Evolutionary conservation across 2,888 invertebrate species (phyloP), one percentile per base, ranked within the genome.

Genomic region (Nomada ferruginata): DNA sequence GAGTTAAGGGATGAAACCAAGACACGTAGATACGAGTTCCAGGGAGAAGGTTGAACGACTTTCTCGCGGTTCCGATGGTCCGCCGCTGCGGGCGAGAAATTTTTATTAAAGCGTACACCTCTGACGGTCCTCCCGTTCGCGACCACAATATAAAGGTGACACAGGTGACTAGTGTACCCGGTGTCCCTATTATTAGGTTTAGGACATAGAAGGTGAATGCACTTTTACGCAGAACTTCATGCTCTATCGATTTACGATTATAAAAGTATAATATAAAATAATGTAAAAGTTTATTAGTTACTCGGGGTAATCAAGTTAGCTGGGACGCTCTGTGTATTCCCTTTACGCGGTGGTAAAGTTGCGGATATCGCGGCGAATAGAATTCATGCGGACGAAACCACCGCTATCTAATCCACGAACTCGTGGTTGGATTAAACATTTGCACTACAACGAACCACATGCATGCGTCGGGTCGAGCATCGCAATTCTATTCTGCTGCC

Each of bases 1-100:
- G n/a, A 44, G 50, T 53, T 57, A 74, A 74, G 77, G 76, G 73
- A 83, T 73, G 81, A 83, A 77, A 77, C 65, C 66, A 59, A 47
- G 61, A 60, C 66, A 59, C 59, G 74, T 50, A 65, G 57, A 80
- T 80, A 66, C 68, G 75, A 81, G 79, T 79, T 65, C 63, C 29
- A 18, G 42, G n/a, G 11, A 44, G 23, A 78, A 66, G 73, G 66
- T 53, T 53, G 55, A 66, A 73, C 65, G 61, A 55, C 29, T 73
- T 66, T 73, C 55, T 18, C 61, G 18, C 59, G 66, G 18, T 23
- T 26, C 9, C 23, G 53, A n/a, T 23, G 65, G 70, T 36, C 53
- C 77, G 20, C 42, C 42, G 42, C 13, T 26, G 63, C 18, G 50
- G 23, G 15, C 20, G 23, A 20, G 63, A 68, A 52, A 70, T 65